A percentile compares a stretch with the other conserved stretches of the same genome.
Conservation (phyloP, 1,140 invertebrate genomes). For the Ganaspis sp. region DNA sequence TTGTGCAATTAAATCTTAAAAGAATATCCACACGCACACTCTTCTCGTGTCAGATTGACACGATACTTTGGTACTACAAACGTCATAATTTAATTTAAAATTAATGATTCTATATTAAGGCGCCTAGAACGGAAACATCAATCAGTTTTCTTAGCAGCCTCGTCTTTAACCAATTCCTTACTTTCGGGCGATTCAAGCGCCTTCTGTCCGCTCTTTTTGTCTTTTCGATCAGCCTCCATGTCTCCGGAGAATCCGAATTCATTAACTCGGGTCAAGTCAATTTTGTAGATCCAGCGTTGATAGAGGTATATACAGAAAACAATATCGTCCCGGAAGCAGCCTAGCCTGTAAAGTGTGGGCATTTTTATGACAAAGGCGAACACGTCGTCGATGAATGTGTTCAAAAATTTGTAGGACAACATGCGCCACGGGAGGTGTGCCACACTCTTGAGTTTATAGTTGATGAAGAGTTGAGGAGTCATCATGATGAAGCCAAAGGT, state of each 20-base stretch:
- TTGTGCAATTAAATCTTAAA: neutral
- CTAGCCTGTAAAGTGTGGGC: conserved; percentile 97
- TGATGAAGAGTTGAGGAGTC: conserved; percentile 99
- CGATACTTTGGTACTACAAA: conserved; percentile 18
- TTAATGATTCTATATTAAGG: conserved; percentile 46
- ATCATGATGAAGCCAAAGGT: conserved; percentile 99
- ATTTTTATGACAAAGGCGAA: conserved; percentile 99
- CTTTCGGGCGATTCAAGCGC: conserved; percentile 45
- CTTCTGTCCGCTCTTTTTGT: conserved; percentile 49
- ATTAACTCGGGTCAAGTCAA: conserved; percentile 94
- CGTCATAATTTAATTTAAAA: neutral
- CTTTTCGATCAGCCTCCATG: conserved; percentile 75
- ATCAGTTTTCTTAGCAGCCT: conserved; percentile 64
- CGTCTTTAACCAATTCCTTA: conserved; percentile 48
- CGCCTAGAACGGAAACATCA: conserved; percentile 53
- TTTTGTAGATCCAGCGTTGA: conserved; percentile 98
- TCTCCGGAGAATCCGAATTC: conserved; percentile 95
- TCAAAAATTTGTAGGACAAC: conserved; percentile 99
- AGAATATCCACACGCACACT: neutral
- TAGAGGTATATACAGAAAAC: conserved; percentile 99
- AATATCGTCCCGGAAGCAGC: conserved; percentile 98
- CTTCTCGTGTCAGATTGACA: neutral
- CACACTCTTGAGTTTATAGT: conserved; percentile 99
- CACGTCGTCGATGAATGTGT: conserved; percentile 99
- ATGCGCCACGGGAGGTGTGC: conserved; percentile 99